Conservation (phyloP, 1,140 invertebrate species). For the Helicoverpa zea region DNA sequence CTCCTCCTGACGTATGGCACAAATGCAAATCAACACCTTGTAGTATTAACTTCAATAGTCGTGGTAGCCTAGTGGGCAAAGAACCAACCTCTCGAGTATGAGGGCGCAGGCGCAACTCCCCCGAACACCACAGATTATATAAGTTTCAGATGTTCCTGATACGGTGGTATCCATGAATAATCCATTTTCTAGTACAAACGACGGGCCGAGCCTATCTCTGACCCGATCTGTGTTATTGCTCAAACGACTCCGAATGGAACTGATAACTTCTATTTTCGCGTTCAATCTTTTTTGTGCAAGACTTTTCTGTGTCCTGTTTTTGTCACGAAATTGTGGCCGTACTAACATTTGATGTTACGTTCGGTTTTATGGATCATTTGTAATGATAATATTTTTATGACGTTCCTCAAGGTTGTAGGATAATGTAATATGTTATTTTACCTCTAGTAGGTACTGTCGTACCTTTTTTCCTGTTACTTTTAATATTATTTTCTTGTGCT, state of each 20-base stretch:
- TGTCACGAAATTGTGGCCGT: constrained; percentile 6
- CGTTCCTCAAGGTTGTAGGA: not conserved
- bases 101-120: too few relatives aligned
- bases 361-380: constrained; percentile 12
- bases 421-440: not conserved
- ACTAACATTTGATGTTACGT: constrained; percentile 20
- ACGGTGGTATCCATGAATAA: constrained; percentile 58
- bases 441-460: not conserved
- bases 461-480: not conserved
- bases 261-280: constrained; percentile 47
- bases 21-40: too few relatives aligned
- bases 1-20: too few relatives aligned
- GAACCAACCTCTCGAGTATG: too few relatives aligned
- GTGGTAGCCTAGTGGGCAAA: too few relatives aligned
- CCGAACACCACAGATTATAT: not conserved
- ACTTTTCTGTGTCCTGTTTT: constrained; percentile 12
- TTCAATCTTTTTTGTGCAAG: constrained; percentile 36
- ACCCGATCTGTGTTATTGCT: constrained; percentile 66
- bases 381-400: constrained; percentile 34
- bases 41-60: too few relatives aligned
- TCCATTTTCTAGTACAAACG: constrained; percentile 55
- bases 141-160: constrained; percentile 38
- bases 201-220: constrained; percentile 54
- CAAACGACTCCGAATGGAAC: constrained; percentile 56
- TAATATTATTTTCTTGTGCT: not conserved